Percentiles rank a stretch among this genome's conserved stretches.
Conservation (phyloP, 2,888 invertebrate species). For the Torymus tubicola region DNA sequence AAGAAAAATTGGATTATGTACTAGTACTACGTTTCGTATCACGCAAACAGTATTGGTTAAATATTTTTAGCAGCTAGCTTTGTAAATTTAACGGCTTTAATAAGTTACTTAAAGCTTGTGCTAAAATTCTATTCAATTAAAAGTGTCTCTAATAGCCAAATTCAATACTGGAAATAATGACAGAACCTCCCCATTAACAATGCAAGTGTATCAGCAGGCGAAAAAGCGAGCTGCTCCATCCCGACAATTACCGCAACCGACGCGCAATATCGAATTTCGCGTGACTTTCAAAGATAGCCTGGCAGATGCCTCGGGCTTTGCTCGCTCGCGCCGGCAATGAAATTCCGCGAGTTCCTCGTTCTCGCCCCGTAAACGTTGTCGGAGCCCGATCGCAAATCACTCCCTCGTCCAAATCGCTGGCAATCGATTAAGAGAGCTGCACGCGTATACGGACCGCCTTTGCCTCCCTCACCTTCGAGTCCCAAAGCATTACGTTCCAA, state of each 20-base stretch:
- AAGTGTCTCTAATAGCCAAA: too few species aligned
- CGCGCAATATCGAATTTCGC: conserved; percentile 42
- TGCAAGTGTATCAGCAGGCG: neutral
- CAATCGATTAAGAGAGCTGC: conserved; percentile 44
- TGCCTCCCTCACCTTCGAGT: neutral
- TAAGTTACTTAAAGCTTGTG: too few species aligned
- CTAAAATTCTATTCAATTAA: too few species aligned
- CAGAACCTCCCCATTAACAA: too few species aligned
- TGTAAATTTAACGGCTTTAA: too few species aligned
- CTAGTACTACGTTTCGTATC: too few species aligned
- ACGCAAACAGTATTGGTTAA: too few species aligned
- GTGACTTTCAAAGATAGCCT: conserved; percentile 51
- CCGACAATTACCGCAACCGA: neutral
- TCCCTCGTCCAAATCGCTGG: conserved; percentile 44
- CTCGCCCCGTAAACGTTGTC: conserved; percentile 30
- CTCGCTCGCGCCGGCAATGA: conserved; percentile 29
- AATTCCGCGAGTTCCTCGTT: conserved; percentile 48
- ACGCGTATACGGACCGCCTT: neutral
- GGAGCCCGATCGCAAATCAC: conserved; percentile 49
- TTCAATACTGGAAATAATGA: too few species aligned
- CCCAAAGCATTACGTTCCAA: too few species aligned
- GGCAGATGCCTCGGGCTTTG: conserved; percentile 4
- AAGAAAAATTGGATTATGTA: too few species aligned
- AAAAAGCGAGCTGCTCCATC: neutral
- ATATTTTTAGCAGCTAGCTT: too few species aligned